Evolutionary conservation across 2,113 vertebrate species (phyloP), one percentile per base, ranked within the genome.

Genomic region (Prunella fulvescens): DNA sequence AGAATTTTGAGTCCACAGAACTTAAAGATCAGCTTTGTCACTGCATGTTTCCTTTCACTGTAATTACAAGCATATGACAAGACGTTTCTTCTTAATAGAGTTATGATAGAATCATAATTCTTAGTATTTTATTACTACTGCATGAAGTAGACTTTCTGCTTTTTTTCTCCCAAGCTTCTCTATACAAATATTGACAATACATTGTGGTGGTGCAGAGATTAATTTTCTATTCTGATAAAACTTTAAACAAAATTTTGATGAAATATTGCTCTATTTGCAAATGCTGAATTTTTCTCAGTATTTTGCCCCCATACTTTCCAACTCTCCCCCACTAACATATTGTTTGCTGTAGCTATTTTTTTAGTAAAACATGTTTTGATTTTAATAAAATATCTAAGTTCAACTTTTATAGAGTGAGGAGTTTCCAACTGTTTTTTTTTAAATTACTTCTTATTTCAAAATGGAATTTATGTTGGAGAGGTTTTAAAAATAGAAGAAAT

Each of bases 401-500:
- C 42, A 83, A 35, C 39, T 92, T 93, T 94, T 88, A 92, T 53
- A 73, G 81, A 82, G 66, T 69, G 50, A 88, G 45, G 62, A 94
- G 42, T 88, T 95, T 96, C 79, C 93, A 95, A 65, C 54, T 80
- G 66, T 74, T 93, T 53, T 69, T 69, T 93, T 87, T 45, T 65
- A 85, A 88, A 88, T 72, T 28, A 28, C 22, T 76, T 86, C 57
- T 89, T 87, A 40, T 86, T 93, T 90, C 73, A 87, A 94, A 92
- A 87, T 50, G 33, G 19, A 73, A 67, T 86, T 92, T 94, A 86
- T 85, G 25, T 73, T 80, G 61, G 51, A 48, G 15, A 15, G 7
- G 2, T 82, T 94, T 85, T 86, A 94, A 94, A 93, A 96, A 93
- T 94, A 95, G 92, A 88, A 92, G 83, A 88, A 79, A 85, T 79